A percentile compares a stretch with the other conserved stretches of the same genome.
Conservation (phyloP, 2,888 invertebrate genomes). For the Hydraecia micacea region DNA sequence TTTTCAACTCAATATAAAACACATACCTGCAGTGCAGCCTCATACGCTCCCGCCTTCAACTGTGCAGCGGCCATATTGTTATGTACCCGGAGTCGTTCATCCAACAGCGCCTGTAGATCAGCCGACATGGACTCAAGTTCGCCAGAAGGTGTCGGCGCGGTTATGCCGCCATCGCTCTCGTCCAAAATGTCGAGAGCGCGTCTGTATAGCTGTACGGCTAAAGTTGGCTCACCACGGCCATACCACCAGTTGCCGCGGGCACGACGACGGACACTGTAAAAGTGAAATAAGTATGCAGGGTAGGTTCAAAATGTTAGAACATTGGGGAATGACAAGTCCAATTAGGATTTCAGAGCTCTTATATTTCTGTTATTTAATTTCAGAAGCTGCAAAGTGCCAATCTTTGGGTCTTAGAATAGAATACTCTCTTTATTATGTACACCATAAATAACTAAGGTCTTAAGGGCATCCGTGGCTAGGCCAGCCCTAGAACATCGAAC, state of each 20-base stretch:
- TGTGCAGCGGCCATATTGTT: slow-evolving; percentile 98
- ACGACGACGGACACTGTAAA: slow-evolving; percentile 87
- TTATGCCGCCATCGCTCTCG: slow-evolving; percentile 92
- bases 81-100: slow-evolving; percentile 95
- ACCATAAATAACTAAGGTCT: neutral
- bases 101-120: slow-evolving; percentile 90
- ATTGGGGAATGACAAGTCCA: neutral
- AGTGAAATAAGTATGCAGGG: slow-evolving; percentile 20
- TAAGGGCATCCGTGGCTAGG: neutral
- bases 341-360: neutral
- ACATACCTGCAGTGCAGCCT: slow-evolving; percentile 93
- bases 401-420: neutral
- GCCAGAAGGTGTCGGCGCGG: slow-evolving; percentile 88
- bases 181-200: slow-evolving; percentile 95
- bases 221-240: slow-evolving; percentile 93
- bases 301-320: neutral
- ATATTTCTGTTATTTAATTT: no score
- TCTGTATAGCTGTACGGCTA: slow-evolving; percentile 96
- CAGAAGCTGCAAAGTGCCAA: neutral
- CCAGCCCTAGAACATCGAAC: neutral
- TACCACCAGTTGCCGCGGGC: slow-evolving; percentile 98
- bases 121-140: slow-evolving; percentile 80
- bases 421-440: neutral
- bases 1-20: neutral
- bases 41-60: slow-evolving; percentile 96